These are phyloP conservation scores for Tachysurus vachellii DNA, from an alignment of 2,113 vertebrate genomes.

Conservation along the genomic window DNA sequence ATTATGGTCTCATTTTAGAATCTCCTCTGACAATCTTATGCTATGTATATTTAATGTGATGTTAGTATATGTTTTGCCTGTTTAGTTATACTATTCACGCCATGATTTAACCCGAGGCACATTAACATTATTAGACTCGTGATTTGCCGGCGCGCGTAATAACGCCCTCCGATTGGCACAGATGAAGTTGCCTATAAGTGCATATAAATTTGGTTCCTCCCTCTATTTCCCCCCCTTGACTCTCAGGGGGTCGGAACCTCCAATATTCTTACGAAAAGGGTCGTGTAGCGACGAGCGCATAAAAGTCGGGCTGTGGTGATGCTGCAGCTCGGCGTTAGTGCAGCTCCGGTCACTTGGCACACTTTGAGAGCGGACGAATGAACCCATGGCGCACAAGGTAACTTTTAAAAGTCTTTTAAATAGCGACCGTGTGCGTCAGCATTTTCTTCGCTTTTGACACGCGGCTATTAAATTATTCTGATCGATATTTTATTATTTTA, in stretches of 20 bases:
- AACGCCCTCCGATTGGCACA: conserved; percentile 46
- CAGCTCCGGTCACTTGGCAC: conserved; percentile 32
- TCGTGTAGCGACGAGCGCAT: conserved; percentile 44
- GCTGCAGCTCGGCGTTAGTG: conserved; percentile 15
- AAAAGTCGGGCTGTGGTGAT: conserved; percentile 33
- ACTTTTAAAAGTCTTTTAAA: conserved; percentile 43
- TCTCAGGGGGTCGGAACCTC: conserved; percentile 53
- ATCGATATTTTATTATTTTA: neutral
- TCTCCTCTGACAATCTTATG: too few relatives aligned
- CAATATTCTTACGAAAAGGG: conserved; percentile 53
- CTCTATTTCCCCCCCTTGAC: conserved; percentile 41
- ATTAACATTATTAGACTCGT: conserved; percentile 48
- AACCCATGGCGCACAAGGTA: conserved; percentile 26
- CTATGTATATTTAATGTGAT: neutral
- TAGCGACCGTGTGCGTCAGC: neutral
- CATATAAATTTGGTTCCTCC: conserved; percentile 43
- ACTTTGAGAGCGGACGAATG: conserved; percentile 1
- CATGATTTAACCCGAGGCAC: conserved; percentile 29
- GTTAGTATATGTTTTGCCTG: neutral
- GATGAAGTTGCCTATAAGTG: conserved; percentile 44
- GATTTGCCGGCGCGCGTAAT: conserved; percentile 33
- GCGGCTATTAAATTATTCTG: neutral
- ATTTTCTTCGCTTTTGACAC: neutral
- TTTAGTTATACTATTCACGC: conserved; percentile 18
- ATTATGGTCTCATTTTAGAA: neutral